Evolutionary conservation across 2,797 vertebrate genomes (phyloP), one percentile per base, ranked within the genome.

Genomic region (Acipenser ruthenus): DNA sequence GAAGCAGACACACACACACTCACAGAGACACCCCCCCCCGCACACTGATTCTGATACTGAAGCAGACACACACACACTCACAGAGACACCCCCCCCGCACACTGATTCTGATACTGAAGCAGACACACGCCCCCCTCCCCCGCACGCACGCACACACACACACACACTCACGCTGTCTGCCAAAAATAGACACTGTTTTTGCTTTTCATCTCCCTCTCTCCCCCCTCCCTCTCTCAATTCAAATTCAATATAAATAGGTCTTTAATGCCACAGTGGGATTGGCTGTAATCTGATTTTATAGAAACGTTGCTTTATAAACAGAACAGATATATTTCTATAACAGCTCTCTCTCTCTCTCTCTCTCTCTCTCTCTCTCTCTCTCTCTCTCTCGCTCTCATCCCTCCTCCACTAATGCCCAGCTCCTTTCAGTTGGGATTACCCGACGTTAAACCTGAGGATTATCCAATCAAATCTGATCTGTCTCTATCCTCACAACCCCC

Each of bases 361-460:
- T 71, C 53, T 59, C 64, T 64, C 59, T 15, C 73, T 69, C 74
- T 68, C 68, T 71, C 73, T 77, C 65, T 81, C 73, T 82, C 80
- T 83, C 77, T 74, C 77, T 73, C 73, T 72, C 73, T 76, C 81
- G 81, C 80, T 80, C 75, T 77, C 80, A 79, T 84, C 71, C 81
- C 83, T 77, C 82, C 80, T 70, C 77, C 79, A 82, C 87, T 84
- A 85, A 87, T 79, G 78, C 84, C 80, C 79, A 85, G 87, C 87
- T 84, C 88, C 88, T 86, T 82, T 76, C 77, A 78, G 15, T 18
- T 18, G 79, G 88, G 88, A 89, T 89, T 90, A 89, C 67, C 71
- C 76, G 79, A 85, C 86, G 87, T 87, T 87, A 92, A 93, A 92
- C 90, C 90, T 86, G 72, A 77, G 85, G 92, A 93, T 94, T 91